Evolutionary conservation across 2,888 invertebrate genomes (phyloP).

Genomic region (Alcis repandata): DNA sequence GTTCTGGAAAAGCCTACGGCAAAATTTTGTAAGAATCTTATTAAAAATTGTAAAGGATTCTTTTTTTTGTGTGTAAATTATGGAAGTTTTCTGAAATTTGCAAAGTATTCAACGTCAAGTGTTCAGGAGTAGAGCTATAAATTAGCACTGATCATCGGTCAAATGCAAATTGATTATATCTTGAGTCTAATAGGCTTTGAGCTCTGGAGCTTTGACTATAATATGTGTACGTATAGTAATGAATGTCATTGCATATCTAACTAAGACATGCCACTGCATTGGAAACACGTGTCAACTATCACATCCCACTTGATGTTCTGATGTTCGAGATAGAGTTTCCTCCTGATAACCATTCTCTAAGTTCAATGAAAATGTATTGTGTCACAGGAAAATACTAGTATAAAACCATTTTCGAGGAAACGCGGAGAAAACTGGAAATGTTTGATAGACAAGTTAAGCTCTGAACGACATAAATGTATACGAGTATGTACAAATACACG

Average conservation of each 20-base stretch:
- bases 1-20: no score
- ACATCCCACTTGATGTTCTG: constrained; percentile 1
- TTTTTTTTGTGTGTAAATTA: no score
- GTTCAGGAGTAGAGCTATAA: no score
- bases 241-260: no score
- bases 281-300: constrained; percentile 16
- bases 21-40: neutral
- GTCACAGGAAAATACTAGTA: constrained; percentile 2
- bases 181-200: no score
- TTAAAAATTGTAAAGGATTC: no score
- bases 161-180: no score
- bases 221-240: no score
- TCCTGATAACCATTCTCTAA: constrained; percentile 3
- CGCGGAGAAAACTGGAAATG: neutral
- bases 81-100: no score
- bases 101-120: no score
- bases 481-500: neutral
- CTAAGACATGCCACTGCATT: neutral
- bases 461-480: neutral
- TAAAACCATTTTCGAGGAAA: constrained; percentile 3
- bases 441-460: neutral
- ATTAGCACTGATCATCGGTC: no score
- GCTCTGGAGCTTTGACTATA: no score
- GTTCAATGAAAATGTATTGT: constrained; percentile 14
- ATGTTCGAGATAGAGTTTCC: constrained; percentile 6